Conservation (phyloP, 2,113 vertebrate genomes). For the Egretta garzetta region DNA sequence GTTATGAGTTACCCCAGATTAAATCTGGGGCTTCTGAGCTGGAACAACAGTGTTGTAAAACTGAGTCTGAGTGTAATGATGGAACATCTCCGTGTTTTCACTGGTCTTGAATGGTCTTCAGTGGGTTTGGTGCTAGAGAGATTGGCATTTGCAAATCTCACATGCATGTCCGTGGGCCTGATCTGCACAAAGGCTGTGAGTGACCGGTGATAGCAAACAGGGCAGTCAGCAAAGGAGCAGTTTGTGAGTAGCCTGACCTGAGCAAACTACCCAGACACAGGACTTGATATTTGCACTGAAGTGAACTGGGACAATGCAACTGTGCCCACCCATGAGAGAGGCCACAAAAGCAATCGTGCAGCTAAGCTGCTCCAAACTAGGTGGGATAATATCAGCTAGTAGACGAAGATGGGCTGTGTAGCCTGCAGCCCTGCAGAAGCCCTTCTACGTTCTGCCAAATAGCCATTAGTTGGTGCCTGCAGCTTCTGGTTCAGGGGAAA, state of each 20-base stretch:
- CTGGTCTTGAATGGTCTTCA: background rate
- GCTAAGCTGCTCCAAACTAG: background rate
- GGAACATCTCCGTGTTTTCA: background rate
- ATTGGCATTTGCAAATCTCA: background rate
- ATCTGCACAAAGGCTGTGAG: background rate
- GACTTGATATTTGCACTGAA: background rate
- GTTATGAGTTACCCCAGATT: background rate
- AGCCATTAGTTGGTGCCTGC: background rate
- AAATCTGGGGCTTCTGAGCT: background rate
- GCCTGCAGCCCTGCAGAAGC: background rate
- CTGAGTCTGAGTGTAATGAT: background rate
- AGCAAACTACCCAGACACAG: background rate
- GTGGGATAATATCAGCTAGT: background rate
- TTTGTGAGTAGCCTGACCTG: background rate
- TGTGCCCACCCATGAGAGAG: background rate
- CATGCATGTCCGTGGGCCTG: accelerated
- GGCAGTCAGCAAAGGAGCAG: background rate
- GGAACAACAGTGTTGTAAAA: background rate
- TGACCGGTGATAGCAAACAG: background rate
- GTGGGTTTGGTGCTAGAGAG: background rate
- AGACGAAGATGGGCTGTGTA: background rate
- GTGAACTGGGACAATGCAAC: background rate
- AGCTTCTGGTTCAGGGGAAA: background rate
- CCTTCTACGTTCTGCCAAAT: background rate
- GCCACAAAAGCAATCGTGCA: background rate